Percentiles rank a stretch among this genome's conserved stretches.
These are phyloP conservation scores for Carposina sasakii DNA, from an alignment of 1,140 invertebrate species.

Conservation along the genomic window DNA sequence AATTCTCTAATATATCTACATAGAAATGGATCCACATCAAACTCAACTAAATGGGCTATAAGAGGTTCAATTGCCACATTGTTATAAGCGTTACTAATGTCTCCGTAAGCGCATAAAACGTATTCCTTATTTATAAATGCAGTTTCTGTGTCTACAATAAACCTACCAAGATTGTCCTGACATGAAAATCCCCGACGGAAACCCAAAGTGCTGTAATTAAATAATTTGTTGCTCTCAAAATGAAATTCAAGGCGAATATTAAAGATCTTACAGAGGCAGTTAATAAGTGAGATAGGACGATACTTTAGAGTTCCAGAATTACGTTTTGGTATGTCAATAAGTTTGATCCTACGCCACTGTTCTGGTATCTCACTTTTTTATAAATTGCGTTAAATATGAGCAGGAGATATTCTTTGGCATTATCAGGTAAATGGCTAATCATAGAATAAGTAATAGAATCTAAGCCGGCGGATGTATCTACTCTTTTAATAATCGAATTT, in stretches of 20 bases:
- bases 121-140: not conserved
- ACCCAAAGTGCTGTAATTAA: too few relatives aligned
- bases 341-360: not conserved
- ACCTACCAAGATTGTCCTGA: not conserved
- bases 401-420: not conserved
- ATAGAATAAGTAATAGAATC: not conserved
- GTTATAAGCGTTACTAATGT: not conserved
- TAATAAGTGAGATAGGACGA: not conserved
- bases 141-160: not conserved
- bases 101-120: not conserved
- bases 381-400: not conserved
- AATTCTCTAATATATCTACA: not conserved
- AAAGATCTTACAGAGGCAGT: conserved; percentile 1
- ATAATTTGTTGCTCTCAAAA: too few relatives aligned
- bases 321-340: not conserved
- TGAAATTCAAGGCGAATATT: too few relatives aligned
- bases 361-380: not conserved
- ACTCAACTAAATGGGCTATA: not conserved
- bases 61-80: not conserved
- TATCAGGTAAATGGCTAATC: not conserved
- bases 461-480: not conserved
- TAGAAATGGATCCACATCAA: not conserved
- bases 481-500: not conserved
- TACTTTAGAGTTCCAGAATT: too few relatives aligned
- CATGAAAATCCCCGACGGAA: too few relatives aligned